These are phyloP conservation scores for Platalea minor DNA, from an alignment of 2,797 vertebrate genomes.

Conservation along the genomic window DNA sequence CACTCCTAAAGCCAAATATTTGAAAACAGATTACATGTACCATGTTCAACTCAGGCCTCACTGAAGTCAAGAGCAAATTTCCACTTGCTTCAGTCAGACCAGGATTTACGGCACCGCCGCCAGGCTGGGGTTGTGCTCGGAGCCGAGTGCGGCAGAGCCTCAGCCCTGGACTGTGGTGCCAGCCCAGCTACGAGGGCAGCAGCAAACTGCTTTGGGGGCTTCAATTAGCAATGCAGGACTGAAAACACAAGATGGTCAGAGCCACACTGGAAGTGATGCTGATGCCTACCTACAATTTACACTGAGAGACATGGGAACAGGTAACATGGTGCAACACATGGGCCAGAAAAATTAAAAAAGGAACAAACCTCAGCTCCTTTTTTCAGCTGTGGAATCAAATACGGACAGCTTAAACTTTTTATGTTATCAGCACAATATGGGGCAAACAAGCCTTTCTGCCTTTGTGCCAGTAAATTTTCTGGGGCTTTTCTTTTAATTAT, in stretches of 20 bases:
- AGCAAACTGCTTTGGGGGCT: neutral
- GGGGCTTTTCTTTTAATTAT: neutral
- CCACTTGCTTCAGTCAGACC: neutral
- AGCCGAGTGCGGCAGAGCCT: rapidly evolving
- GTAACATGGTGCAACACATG: neutral
- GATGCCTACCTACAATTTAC: neutral
- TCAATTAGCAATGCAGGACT: neutral
- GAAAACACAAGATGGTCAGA: neutral
- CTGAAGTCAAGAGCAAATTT: neutral
- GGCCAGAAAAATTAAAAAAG: neutral
- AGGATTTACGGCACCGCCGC: rapidly evolving
- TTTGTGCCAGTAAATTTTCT: neutral
- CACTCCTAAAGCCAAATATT: slow-evolving; percentile 12
- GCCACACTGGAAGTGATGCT: neutral
- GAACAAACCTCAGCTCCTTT: neutral
- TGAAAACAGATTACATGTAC: slow-evolving; percentile 15
- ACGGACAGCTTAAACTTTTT: neutral
- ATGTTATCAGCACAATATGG: neutral
- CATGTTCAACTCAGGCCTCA: neutral
- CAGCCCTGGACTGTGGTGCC: neutral
- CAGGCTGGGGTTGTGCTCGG: neutral
- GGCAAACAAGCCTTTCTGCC: neutral
- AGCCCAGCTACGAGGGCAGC: neutral
- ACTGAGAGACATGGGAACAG: neutral
- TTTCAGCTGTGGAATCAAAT: neutral